These are phyloP conservation scores for Luehdorfia chinensis DNA, from an alignment of 1,140 invertebrate genomes.

Conservation along the genomic window DNA sequence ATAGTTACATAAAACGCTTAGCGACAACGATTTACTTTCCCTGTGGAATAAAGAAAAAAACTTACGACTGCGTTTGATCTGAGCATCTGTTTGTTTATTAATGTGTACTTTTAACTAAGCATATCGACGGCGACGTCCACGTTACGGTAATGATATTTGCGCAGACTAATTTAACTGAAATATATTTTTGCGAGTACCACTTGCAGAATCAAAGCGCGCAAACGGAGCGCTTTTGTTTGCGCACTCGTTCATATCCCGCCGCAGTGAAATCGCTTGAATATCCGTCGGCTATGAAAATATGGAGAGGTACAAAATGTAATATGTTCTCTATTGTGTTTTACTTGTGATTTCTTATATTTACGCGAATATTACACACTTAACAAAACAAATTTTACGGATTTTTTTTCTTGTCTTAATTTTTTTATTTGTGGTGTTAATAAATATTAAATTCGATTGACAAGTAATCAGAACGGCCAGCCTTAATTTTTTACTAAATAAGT, in stretches of 20 bases:
- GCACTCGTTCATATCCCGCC: constrained; percentile 67
- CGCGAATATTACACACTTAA: too few relatives aligned
- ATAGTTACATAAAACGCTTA: too few relatives aligned
- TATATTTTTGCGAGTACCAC: constrained; percentile 37
- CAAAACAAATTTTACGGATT: too few relatives aligned
- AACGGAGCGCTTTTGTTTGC: constrained; percentile 52
- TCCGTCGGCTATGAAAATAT: constrained; percentile 28
- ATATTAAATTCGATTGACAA: too few relatives aligned
- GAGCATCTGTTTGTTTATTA: neutral
- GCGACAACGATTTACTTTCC: too few relatives aligned
- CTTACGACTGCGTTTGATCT: neutral
- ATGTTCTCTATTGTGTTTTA: neutral
- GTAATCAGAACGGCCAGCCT: too few relatives aligned
- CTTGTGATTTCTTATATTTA: too few relatives aligned
- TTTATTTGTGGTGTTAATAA: too few relatives aligned
- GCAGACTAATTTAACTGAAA: constrained; percentile 47
- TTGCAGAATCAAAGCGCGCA: constrained; percentile 49
- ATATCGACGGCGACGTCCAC: neutral
- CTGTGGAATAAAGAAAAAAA: too few relatives aligned
- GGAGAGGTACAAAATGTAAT: constrained; percentile 29
- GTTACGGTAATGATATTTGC: constrained; percentile 23
- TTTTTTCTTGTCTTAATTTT: too few relatives aligned
- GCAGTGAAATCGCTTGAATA: constrained; percentile 56
- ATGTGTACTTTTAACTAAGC: constrained; percentile 1
- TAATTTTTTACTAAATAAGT: neutral